Base-by-base conservation (phyloP, 1,140 invertebrate genomes). In the Chymomyza costata region DNA sequence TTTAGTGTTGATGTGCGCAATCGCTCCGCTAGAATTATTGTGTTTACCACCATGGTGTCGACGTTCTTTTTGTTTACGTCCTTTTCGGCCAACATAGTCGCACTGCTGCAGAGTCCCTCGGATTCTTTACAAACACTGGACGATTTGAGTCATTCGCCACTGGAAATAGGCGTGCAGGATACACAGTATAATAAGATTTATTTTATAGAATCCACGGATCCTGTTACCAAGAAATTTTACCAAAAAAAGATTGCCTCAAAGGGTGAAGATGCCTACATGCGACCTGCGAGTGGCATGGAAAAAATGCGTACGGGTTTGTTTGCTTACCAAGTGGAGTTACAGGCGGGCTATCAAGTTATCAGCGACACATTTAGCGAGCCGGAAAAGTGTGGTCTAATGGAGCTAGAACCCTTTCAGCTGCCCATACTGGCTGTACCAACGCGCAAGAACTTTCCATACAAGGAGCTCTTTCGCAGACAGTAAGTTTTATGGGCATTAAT, bases 11-110 rank as follows among this genome's bases (percentile, higher is more conserved):
- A 84, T 1, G 86, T 89, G 2, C 48, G 67, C 6, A 78, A 87
- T 57, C 52, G 84, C 14, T 88, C 88, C 2, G 86, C 86, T 0
- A 82, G 89, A 0, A 65, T 90, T 28, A 86, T 88, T 5, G 85
- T 89, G 45, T 86, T 90, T 19, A 86, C 87, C 19, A 85, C 88
- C 8, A 87, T 90, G 52, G 74, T 89, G 7, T 65, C 88, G 0
- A 86, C 87, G 0, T 74, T 90, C 1, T 90, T 90, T 64, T 58
- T 88, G 1, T 90, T 89, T 53, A 90, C 89, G 2, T 88, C 89
- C 1, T 90, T 90, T 71, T 89, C 89, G 2, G 89, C 89, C 0
- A 89, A 89, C 69, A 89, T 90, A 46, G 89, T 90, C 30, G 88
- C 89, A 1, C 85, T 90, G 39, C 76, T 90, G 40, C 89, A 90